These are phyloP conservation scores for Dolichopus griseipennis DNA, from an alignment of 2,888 invertebrate genomes.

Conservation along the genomic window DNA sequence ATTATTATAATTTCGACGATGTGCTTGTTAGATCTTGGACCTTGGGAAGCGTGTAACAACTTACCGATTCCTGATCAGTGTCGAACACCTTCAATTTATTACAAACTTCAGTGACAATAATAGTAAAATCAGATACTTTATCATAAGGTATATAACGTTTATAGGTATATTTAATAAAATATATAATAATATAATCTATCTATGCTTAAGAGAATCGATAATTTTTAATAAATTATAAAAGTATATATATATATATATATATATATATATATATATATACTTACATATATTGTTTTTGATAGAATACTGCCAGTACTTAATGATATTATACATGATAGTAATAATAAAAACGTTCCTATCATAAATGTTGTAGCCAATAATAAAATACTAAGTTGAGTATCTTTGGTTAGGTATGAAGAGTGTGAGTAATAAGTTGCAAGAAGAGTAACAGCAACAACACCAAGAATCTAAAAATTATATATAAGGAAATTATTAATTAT, in stretches of 20 bases:
- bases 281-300: slow-evolving; percentile 55
- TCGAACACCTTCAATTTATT: too few species aligned
- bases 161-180: too few species aligned
- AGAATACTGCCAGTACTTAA: slow-evolving; percentile 74
- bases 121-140: too few species aligned
- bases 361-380: slow-evolving; percentile 68
- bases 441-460: slow-evolving; percentile 64
- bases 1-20: too few species aligned
- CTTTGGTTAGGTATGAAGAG: slow-evolving; percentile 29
- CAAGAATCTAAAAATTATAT: slow-evolving; percentile 54
- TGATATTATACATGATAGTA: slow-evolving; percentile 66
- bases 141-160: too few species aligned
- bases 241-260: neutral
- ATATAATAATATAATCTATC: too few species aligned
- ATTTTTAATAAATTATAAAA: neutral
- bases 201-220: too few species aligned
- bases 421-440: slow-evolving; percentile 51
- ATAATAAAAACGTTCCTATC: slow-evolving; percentile 66
- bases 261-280: slow-evolving; percentile 18
- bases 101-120: too few species aligned
- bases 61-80: too few species aligned
- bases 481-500: too few species aligned
- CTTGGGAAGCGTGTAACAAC: too few species aligned
- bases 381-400: slow-evolving; percentile 59
- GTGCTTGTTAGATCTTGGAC: too few species aligned